A percentile compares a stretch with the other conserved stretches of the same genome.
phyloP scores from a whole-genome alignment of 1,140 invertebrate species.

The Anastatus disparis region DNA sequence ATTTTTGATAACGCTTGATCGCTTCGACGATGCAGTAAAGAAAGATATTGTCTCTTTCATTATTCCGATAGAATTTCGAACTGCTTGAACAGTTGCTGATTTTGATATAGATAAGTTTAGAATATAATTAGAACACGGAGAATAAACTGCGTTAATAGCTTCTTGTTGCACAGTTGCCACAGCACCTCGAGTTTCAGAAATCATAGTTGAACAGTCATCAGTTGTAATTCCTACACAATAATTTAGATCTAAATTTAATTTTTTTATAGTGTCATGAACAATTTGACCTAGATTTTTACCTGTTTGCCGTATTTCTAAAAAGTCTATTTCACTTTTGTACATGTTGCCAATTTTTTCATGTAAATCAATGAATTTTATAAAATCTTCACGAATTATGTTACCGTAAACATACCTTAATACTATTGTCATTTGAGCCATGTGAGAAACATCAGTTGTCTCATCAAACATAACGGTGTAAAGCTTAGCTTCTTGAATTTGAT shows the following conservation, averaged over 20 bases:
- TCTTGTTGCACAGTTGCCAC: constrained; percentile 38
- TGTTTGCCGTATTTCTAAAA: constrained; percentile 42
- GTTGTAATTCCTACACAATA: constrained; percentile 50
- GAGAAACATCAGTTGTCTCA: constrained; percentile 52
- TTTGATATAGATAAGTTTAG: constrained; percentile 46
- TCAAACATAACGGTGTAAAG: constrained; percentile 49
- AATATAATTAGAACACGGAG: constrained; percentile 47
- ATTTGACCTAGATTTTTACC: constrained; percentile 42
- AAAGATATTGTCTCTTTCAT: constrained; percentile 48
- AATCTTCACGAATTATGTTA: constrained; percentile 36
- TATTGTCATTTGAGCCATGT: constrained; percentile 48
- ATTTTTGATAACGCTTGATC: constrained; percentile 8
- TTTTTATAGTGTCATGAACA: constrained; percentile 38
- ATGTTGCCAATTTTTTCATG: too few species aligned
- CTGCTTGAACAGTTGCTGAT: constrained; percentile 38
- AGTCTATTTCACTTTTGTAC: too few species aligned
- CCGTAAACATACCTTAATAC: constrained; percentile 43
- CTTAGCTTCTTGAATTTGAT: constrained; percentile 39
- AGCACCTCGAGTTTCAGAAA: constrained; percentile 44
- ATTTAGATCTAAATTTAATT: constrained; percentile 42
- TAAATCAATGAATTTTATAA: constrained; percentile 19
- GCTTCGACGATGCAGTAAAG: constrained; percentile 46
- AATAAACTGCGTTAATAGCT: constrained; percentile 43
- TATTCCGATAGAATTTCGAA: constrained; percentile 44
- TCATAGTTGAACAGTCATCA: constrained; percentile 49